These are phyloP conservation scores for Mizuhopecten yessoensis DNA, from an alignment of 1,140 invertebrate genomes.

Conservation along the genomic window DNA sequence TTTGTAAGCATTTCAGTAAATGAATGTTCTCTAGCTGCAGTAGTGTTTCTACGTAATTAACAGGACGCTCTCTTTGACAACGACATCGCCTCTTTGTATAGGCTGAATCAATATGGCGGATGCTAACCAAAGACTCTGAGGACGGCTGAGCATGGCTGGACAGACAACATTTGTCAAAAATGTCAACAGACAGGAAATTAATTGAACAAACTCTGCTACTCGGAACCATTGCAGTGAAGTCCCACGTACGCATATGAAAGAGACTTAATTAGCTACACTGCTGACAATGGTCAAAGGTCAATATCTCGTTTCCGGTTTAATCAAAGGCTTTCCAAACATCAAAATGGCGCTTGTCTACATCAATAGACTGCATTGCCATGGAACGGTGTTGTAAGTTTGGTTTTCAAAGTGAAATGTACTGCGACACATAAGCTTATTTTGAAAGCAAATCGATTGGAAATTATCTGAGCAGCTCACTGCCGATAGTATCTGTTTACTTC, in stretches of 20 bases:
- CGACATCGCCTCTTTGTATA: neutral
- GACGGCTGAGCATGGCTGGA: neutral
- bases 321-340: neutral
- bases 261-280: neutral
- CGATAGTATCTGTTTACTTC: no score
- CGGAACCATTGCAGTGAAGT: neutral
- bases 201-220: neutral
- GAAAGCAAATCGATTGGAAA: no score
- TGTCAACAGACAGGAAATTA: slow-evolving; percentile 32
- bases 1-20: neutral
- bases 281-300: neutral
- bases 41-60: neutral
- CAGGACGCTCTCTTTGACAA: neutral
- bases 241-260: neutral
- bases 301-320: neutral
- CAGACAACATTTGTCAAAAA: slow-evolving; percentile 27
- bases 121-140: slow-evolving; percentile 5
- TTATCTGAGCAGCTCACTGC: no score
- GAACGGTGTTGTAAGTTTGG: no score
- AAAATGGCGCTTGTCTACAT: neutral
- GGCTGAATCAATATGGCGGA: neutral
- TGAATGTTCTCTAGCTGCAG: neutral
- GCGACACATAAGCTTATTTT: no score
- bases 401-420: no score
- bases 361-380: no score